Evolutionary conservation across 2,888 invertebrate species (phyloP), one percentile per base, ranked within the genome.

Genomic region (Phaedon cochleariae): DNA sequence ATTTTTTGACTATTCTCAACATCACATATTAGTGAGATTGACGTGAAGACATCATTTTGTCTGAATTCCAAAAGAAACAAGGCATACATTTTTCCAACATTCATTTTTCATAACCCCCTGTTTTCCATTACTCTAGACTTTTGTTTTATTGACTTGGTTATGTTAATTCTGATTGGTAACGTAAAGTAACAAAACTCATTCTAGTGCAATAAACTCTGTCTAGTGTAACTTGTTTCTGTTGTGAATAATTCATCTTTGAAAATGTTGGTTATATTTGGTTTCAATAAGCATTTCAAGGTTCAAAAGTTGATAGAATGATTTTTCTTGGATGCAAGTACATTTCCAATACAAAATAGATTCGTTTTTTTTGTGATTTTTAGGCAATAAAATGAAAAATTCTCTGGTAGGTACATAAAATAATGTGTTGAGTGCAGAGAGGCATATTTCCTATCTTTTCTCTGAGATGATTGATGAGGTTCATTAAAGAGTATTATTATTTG

Each of bases 181-280:
- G 51, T 26, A 22, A 60, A n/a, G 49, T 9, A 20, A 61, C 22
- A 61, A 52, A 53, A 20, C 45, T 41, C 12, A 61, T 58, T 45
- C 55, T 65, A 60, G 61, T 61, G 65, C 65, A 65, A 65, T 65
- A 65, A 65, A 65, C 49, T 31, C 18, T 29, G 57, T 45, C 9
- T 12, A 62, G 20, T 54, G 54, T 48, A 59, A 48, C 26, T 53
- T 26, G 18, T 60, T 60, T 37, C 34, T 54, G 54, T 31, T 37
- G 29, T 29, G 12, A 53, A 53, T 34, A n/a, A n/a, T n/a, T n/a
- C 34, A 9, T 10, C 29, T 54, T 20, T 3, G 29, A 12, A 29
- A 37, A 54, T 18, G n/a, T n/a, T n/a, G n/a, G n/a, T n/a, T n/a
- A n/a, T n/a, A 20, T 31, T 51, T 21, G 34, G 37, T 55, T 22